Evolutionary conservation across 2,797 vertebrate genomes (phyloP), one percentile per base, ranked within the genome.

Genomic region (Tangara arthus): DNA sequence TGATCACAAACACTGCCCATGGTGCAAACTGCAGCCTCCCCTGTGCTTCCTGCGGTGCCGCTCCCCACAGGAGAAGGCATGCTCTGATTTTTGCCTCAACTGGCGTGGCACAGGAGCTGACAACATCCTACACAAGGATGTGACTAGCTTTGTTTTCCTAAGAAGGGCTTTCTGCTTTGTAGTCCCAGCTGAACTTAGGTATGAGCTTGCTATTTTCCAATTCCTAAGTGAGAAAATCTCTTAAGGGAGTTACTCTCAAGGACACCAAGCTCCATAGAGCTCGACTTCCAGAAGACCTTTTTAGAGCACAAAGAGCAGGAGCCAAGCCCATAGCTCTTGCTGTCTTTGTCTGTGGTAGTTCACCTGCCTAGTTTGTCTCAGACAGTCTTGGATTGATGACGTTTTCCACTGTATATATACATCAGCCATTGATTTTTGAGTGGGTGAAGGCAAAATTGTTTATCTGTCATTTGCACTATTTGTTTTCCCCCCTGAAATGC

Each of bases 41-140:
- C 63, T 2, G 0, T 11, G n/a, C 10, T 52, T 35, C n/a, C 55
- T 17, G 14, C 16, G 8, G 21, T 6, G 30, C 14, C 2, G 7
- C 1, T 81, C 30, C 13, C 28, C n/a, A 19, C 21, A 44, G 64
- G 24, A 69, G 41, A 57, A 41, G 56, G 11, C 27, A 9, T 21
- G 7, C 12, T n/a, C 39, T 70, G 39, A 20, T 37, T 77, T 75
- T 68, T 46, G 16, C 42, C 34, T 89, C 4, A 0, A 3, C 4
- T 27, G 27, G 2, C 28, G 32, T 27, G 21, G 52, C 22, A 26
- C 15, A 75, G 35, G 20, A 71, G 35, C 13, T 1, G 3, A 37
- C n/a, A 71, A 26, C 39, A n/a, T 59, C 32, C 53, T 49, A 15
- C 13, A 9, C 2, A 49, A 17, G 34, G n/a, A n/a, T n/a, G n/a